phyloP scores from a whole-genome alignment of 2,797 vertebrate species.

The Cirrhinus molitorella region DNA sequence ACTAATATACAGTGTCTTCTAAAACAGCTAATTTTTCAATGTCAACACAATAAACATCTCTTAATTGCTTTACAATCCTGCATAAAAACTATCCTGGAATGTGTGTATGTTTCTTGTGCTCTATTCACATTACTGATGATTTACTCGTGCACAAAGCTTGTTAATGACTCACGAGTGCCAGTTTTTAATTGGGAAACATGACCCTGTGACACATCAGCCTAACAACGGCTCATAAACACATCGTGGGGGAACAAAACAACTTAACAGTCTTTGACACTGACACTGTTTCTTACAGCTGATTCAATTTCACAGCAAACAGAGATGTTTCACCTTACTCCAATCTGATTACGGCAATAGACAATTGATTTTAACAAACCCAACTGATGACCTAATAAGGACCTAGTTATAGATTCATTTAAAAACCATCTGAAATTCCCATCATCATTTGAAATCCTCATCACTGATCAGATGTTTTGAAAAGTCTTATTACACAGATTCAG shows the following conservation, averaged over 20 bases:
- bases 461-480: conserved; percentile 13
- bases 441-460: conserved; percentile 4
- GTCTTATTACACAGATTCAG: neutral
- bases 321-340: neutral
- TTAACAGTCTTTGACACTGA: neutral
- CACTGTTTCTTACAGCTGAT: neutral
- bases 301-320: neutral
- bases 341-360: neutral
- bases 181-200: conserved; percentile 1
- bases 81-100: neutral
- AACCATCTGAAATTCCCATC: neutral
- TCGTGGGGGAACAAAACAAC: neutral
- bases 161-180: conserved; percentile 7
- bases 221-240: conserved; percentile 14
- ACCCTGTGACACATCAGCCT: neutral
- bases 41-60: neutral
- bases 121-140: neutral
- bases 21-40: neutral
- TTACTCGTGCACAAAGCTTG: conserved; percentile 10
- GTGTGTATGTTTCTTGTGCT: conserved; percentile 24
- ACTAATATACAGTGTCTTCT: neutral
- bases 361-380: conserved; percentile 4
- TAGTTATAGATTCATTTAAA: neutral
- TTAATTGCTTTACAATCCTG: neutral
- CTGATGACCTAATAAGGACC: neutral